phyloP scores from a whole-genome alignment of 2,888 invertebrate species.

The Amiota minor region DNA sequence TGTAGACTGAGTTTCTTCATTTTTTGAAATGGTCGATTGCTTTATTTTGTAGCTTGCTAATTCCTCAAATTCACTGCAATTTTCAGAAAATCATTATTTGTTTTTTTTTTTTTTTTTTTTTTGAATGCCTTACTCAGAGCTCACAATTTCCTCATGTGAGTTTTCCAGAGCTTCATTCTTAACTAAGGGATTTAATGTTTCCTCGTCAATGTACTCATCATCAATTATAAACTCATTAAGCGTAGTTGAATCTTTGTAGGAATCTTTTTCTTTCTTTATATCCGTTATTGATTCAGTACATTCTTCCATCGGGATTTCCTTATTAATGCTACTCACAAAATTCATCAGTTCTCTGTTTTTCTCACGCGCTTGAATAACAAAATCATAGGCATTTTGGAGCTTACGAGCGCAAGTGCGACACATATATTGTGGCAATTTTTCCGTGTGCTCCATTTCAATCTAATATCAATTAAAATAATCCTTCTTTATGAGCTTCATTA shows the following conservation, averaged over 20 bases:
- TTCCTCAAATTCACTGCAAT: no score
- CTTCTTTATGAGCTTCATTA: no score
- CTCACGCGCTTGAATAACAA: constrained; percentile 56
- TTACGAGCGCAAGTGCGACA: constrained; percentile 58
- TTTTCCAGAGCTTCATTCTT: neutral
- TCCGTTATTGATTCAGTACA: neutral
- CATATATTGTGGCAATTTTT: constrained; percentile 54
- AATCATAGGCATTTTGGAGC: constrained; percentile 59
- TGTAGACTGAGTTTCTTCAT: neutral
- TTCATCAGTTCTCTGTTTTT: constrained; percentile 45
- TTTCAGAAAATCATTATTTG: no score
- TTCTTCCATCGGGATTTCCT: neutral
- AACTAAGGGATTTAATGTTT: neutral
- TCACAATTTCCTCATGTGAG: no score
- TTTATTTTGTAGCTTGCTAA: no score
- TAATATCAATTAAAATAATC: constrained; percentile 12
- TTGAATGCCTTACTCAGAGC: neutral
- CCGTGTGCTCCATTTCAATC: constrained; percentile 40
- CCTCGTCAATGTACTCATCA: no score
- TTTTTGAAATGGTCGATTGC: no score
- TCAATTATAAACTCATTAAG: no score
- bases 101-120: neutral
- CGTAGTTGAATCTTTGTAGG: neutral
- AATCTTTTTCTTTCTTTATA: neutral
- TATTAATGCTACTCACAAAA: neutral